phyloP scores from a whole-genome alignment of 2,888 invertebrate species.

The Bellardia bayeri region DNA sequence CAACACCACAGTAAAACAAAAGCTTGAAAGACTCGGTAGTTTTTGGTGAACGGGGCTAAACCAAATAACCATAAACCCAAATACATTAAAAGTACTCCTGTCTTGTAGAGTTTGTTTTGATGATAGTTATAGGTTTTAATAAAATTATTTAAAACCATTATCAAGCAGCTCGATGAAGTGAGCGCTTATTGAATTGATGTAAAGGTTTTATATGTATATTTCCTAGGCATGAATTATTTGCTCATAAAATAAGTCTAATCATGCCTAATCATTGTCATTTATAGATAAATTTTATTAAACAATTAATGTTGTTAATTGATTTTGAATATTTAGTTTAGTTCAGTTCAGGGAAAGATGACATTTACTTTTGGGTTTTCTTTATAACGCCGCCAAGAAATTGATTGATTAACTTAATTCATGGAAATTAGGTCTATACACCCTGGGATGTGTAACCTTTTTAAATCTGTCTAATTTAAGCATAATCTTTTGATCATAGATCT shows the following conservation, averaged over 20 bases:
- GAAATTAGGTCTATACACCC: too few species aligned
- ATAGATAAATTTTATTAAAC: background rate
- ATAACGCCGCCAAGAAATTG: too few species aligned
- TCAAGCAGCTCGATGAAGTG: background rate
- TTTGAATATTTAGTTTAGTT: background rate
- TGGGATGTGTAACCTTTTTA: too few species aligned
- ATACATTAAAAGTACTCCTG: slow-evolving; percentile 8
- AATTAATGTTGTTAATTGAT: background rate
- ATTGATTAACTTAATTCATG: too few species aligned
- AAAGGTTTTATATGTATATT: slow-evolving; percentile 12
- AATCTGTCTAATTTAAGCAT: too few species aligned
- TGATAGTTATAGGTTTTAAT: slow-evolving; percentile 1
- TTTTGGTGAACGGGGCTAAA: slow-evolving; percentile 59
- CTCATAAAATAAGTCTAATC: background rate
- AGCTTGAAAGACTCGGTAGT: slow-evolving; percentile 40
- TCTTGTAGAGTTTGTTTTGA: slow-evolving; percentile 21
- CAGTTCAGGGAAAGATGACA: too few species aligned
- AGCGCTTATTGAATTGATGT: background rate
- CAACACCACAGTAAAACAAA: slow-evolving; percentile 71
- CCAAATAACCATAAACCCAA: slow-evolving; percentile 69
- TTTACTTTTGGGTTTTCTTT: too few species aligned
- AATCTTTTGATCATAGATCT: too few species aligned
- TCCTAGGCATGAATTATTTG: background rate
- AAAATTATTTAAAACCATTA: slow-evolving; percentile 20
- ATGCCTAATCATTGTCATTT: slow-evolving; percentile 8